Evolutionary conservation across 2,797 vertebrate genomes (phyloP).

Genomic region (Petrocephalus sullivani): DNA sequence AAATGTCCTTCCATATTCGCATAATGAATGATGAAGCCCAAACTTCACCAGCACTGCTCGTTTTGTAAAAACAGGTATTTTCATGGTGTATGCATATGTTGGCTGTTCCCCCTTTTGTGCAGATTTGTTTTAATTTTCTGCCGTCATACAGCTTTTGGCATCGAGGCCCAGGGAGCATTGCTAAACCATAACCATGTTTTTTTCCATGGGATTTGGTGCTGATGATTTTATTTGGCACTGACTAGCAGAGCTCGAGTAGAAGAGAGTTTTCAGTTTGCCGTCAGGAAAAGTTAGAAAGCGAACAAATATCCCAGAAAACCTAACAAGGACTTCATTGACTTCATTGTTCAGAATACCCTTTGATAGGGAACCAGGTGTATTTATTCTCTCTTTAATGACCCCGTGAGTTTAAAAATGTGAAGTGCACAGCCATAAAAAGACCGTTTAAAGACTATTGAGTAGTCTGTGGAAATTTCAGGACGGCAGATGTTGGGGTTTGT

Average conservation of each 20-base stretch:
- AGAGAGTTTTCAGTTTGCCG: not conserved
- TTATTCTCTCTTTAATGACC: not conserved
- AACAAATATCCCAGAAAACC: not conserved
- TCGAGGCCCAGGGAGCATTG: not conserved
- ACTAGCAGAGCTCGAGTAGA: not conserved
- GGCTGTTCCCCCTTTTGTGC: not conserved
- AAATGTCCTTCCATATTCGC: not conserved
- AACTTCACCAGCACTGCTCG: not conserved
- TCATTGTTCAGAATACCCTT: not conserved
- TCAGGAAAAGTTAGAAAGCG: not conserved
- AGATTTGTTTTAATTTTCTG: not conserved
- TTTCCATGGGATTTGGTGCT: slow-evolving; percentile 22
- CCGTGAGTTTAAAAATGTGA: not conserved
- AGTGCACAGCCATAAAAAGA: not conserved
- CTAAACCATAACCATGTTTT: not conserved
- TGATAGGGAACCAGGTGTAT: not conserved
- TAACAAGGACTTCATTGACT: not conserved
- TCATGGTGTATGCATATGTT: not conserved
- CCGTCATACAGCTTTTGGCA: slow-evolving; percentile 32
- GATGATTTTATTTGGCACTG: not conserved
- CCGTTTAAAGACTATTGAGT: not conserved
- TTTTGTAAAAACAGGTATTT: not conserved
- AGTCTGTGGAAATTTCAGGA: not conserved
- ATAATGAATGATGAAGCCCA: not conserved
- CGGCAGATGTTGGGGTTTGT: not conserved